phyloP scores from a whole-genome alignment of 2,113 vertebrate species.

The Petrocephalus microphthalmus region DNA sequence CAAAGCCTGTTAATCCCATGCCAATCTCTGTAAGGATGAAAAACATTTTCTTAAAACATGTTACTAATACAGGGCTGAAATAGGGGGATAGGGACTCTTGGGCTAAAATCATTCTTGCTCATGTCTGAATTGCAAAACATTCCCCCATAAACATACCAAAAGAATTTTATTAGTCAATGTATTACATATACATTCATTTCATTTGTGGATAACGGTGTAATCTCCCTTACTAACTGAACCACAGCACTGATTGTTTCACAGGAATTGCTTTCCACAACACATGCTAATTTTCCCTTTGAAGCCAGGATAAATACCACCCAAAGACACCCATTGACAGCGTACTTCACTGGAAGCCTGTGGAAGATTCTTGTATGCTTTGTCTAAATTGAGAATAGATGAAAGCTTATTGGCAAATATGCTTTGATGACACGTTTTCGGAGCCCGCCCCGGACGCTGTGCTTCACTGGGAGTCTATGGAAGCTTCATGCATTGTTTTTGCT shows the following conservation, averaged over 20 bases:
- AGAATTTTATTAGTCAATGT: too few relatives aligned
- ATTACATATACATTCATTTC: too few relatives aligned
- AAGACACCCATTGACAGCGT: background rate
- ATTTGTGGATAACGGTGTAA: background rate
- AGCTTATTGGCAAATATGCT: background rate
- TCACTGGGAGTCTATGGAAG: background rate
- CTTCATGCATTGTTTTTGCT: background rate
- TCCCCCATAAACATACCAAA: background rate
- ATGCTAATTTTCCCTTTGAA: background rate
- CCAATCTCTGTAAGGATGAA: conserved; percentile 80
- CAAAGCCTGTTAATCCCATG: conserved; percentile 93
- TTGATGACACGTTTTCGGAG: background rate
- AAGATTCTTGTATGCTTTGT: background rate
- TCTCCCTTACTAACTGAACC: background rate
- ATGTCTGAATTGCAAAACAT: background rate
- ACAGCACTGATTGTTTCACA: background rate
- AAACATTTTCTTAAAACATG: conserved; percentile 5
- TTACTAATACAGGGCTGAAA: background rate
- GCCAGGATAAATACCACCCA: background rate
- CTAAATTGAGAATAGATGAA: background rate
- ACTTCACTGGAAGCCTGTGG: background rate
- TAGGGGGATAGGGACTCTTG: background rate
- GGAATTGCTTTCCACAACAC: background rate
- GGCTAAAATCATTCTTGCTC: background rate
- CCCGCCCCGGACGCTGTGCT: background rate